phyloP scores from a whole-genome alignment of 2,888 invertebrate genomes.

The Cepaea hortensis region DNA sequence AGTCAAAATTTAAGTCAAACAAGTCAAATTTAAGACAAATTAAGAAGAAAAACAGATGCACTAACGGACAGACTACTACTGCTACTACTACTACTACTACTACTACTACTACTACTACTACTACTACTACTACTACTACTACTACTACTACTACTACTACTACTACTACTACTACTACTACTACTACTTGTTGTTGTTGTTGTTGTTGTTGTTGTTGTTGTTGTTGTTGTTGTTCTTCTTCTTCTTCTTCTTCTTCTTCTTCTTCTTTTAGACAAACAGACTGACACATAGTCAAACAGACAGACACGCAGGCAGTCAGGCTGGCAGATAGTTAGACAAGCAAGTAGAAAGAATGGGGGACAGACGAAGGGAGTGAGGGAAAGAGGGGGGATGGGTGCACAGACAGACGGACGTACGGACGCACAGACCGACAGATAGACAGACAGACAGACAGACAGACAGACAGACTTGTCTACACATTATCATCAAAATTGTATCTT shows the following conservation, averaged over 20 bases:
- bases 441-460: neutral
- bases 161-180: slow-evolving; percentile 24
- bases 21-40: too few species aligned
- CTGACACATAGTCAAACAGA: neutral
- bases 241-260: too few species aligned
- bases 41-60: too few species aligned
- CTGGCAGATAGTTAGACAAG: neutral
- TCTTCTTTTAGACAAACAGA: neutral
- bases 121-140: neutral
- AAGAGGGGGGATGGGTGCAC: neutral
- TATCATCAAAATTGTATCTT: neutral
- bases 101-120: neutral
- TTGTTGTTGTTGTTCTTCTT: neutral
- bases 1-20: too few species aligned
- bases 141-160: neutral
- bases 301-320: neutral
- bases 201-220: neutral
- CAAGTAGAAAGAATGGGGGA: too few species aligned
- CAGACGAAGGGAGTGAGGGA: too few species aligned
- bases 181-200: neutral
- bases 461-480: neutral
- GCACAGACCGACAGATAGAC: neutral
- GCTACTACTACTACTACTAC: too few species aligned
- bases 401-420: neutral
- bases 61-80: neutral